Conservation (phyloP, 2,797 vertebrate species). For the Babyrousa celebensis region DNA sequence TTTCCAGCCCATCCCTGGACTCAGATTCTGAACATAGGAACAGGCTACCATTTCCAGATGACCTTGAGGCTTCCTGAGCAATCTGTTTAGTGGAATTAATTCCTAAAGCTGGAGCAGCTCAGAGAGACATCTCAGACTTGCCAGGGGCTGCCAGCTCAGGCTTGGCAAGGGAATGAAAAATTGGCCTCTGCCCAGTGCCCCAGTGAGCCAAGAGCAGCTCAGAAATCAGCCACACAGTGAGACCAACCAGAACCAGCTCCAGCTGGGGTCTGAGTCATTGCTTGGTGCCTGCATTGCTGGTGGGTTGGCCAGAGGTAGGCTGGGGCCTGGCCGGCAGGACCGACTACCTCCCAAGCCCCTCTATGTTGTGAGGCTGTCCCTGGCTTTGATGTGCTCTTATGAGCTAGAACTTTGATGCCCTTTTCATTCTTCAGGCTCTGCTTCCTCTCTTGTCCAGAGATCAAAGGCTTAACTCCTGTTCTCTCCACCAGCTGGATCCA, state of each 20-base stretch:
- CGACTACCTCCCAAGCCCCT: background rate
- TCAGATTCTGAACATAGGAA: slow-evolving; percentile 18
- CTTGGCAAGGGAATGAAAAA: background rate
- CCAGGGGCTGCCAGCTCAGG: slow-evolving; percentile 29
- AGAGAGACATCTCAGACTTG: background rate
- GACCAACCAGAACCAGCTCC: background rate
- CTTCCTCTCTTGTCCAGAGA: background rate
- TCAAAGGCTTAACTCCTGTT: background rate
- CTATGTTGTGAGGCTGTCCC: rapidly evolving
- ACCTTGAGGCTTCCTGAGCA: slow-evolving; percentile 83
- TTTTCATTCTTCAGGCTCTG: background rate
- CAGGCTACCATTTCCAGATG: slow-evolving; percentile 86
- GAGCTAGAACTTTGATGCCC: background rate
- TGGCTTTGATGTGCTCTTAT: background rate
- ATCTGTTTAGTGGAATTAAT: slow-evolving; percentile 81
- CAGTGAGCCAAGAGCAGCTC: background rate
- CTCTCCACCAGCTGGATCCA: background rate
- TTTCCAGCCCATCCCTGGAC: slow-evolving; percentile 11
- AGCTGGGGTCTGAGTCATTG: background rate
- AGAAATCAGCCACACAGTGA: background rate
- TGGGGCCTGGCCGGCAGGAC: background rate
- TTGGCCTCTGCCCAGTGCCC: background rate
- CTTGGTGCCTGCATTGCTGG: rapidly evolving
- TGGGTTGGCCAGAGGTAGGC: background rate
- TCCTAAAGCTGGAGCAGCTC: slow-evolving; percentile 60